Conservation (phyloP, 2,888 invertebrate genomes). For the Campaea margaritaria region DNA sequence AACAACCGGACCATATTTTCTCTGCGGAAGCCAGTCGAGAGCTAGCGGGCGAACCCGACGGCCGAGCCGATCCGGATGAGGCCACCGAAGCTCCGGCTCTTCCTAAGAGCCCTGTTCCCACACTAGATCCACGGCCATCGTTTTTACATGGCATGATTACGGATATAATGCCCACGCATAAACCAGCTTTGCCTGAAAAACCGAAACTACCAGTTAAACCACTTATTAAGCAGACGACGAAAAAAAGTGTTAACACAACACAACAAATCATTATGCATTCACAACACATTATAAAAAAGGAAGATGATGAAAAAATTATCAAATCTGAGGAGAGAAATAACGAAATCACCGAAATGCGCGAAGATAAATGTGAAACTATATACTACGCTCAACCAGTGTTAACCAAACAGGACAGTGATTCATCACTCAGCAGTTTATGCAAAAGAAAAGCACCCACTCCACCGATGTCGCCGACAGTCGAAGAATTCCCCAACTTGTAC, state of each 20-base stretch:
- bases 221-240: conserved; percentile 81
- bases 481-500: conserved; percentile 84
- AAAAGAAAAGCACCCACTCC: conserved; percentile 93
- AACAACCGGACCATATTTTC: conserved; percentile 73
- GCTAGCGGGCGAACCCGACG: conserved; percentile 93
- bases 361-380: conserved; percentile 72
- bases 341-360: conserved; percentile 69
- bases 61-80: conserved; percentile 93
- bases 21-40: conserved; percentile 89
- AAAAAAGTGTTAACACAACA: conserved; percentile 66
- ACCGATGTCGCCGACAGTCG: conserved; percentile 81
- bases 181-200: conserved; percentile 90
- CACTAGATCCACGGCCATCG: conserved; percentile 86
- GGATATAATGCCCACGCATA: conserved; percentile 71
- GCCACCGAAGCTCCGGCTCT: conserved; percentile 88
- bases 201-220: conserved; percentile 87
- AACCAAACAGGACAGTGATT: conserved; percentile 85
- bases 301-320: conserved; percentile 60
- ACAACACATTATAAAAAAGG: conserved; percentile 75
- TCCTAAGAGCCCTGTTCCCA: conserved; percentile 88
- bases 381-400: conserved; percentile 80
- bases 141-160: conserved; percentile 89
- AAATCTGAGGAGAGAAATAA: conserved; percentile 72
- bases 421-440: conserved; percentile 83
- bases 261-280: conserved; percentile 83